Base-by-base conservation (phyloP, 1,140 invertebrate species). In the Anastrepha ludens region DNA sequence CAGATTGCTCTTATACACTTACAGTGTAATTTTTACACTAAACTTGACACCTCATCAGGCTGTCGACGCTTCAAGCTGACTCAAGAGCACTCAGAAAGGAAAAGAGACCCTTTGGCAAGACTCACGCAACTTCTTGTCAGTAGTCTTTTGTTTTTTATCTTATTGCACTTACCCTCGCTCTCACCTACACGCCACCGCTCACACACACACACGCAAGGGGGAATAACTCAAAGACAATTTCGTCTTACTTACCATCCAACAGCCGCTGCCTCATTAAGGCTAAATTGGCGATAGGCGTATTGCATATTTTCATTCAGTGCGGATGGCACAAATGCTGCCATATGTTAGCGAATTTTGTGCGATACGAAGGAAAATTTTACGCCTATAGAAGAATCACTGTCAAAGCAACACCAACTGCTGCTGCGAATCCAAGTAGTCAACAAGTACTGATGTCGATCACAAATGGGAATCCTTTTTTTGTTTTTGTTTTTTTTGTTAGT, bases 321-420 rank as follows among this genome's bases (percentile, higher is more conserved):
- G 50, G 74, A 7, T 81, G 74, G 74, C 47, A 81, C 44, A 81
- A 81, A 81, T n/a, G 47, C 74, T 81, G 74, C 74, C 74, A 81
- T 81, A 81, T 81, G 74, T 55, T 81, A 39, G 74, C 74, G 20
- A 81, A 0, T 44, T 74, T 8, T 17, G 13, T 74, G 67, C 4
- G 17, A n/a, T 74, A 3, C 44, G 1, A 13, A 44, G 5, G 47
- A 81, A 81, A 81, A 81, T 81, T 55, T 81, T 5, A 74, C 15
- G 70, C 70, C 70, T 17, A 47, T 41, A 44, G 15, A 7, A 17
- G 47, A 47, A n/a, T 39, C 2, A 41, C 41, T 13, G 17, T 2
- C 47, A 81, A 55, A 55, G 5, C 74, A 78, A 78, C 44, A 50
- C 9, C 47, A 81, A 58, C 7, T 67, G 64, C 8, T 20, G 74